These are phyloP conservation scores for Pollenia amentaria DNA, from an alignment of 2,888 invertebrate species.

Conservation along the genomic window DNA sequence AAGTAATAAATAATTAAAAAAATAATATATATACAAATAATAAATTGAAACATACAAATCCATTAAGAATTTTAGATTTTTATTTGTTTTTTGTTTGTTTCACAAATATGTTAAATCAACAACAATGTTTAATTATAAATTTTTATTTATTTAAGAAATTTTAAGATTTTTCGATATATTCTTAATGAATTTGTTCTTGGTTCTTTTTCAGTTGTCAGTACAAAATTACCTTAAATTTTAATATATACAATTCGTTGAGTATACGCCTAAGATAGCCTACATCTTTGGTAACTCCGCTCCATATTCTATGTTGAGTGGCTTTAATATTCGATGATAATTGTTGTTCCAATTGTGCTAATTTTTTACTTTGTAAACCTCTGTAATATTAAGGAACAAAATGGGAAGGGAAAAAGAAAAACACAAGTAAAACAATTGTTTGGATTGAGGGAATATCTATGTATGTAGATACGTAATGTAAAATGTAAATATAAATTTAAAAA, in stretches of 20 bases:
- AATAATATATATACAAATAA: not conserved
- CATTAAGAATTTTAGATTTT: not conserved
- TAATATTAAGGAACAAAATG: constrained; percentile 66
- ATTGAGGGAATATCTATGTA: not conserved
- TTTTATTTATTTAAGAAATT: no score
- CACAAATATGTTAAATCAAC: no score
- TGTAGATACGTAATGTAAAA: not conserved
- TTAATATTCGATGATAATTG: constrained; percentile 91
- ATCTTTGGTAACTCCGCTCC: constrained; percentile 91
- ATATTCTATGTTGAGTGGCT: constrained; percentile 91
- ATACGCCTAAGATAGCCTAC: constrained; percentile 90
- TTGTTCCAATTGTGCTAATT: constrained; percentile 90
- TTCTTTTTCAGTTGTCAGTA: not conserved
- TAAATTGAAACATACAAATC: not conserved
- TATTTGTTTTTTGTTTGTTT: not conserved
- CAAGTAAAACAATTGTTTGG: constrained; percentile 28
- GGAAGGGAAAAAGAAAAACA: constrained; percentile 40
- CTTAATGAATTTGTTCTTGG: no score
- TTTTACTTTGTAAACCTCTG: constrained; percentile 87
- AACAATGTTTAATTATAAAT: no score
- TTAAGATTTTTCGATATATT: no score
- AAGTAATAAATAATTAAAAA: constrained; percentile 10
- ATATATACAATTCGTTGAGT: constrained; percentile 92
- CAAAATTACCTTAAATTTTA: constrained; percentile 90
- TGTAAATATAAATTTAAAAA: not conserved